Evolutionary conservation across 2,797 vertebrate species (phyloP).

Genomic region (Ctenochaetus hawaiiensis): DNA sequence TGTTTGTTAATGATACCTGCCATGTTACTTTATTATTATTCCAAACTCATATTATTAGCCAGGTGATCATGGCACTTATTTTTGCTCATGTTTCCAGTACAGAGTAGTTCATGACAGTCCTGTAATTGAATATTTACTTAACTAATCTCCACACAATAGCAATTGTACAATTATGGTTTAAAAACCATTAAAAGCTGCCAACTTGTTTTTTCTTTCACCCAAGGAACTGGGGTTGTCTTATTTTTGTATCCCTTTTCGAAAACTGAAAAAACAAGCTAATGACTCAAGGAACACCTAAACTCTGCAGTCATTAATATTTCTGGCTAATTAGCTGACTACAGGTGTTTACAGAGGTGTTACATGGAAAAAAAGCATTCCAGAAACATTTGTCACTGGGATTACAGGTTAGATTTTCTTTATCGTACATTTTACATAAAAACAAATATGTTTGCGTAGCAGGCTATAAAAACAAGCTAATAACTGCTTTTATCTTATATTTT

Average conservation of each 20-base stretch:
- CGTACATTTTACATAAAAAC: no score
- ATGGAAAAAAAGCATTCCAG: not conserved
- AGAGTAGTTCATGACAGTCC: not conserved
- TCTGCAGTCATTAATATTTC: not conserved
- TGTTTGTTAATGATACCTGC: not conserved
- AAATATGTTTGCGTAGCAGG: no score
- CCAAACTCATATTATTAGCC: not conserved
- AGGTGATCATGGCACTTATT: not conserved
- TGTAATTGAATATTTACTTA: not conserved
- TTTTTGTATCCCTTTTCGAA: no score
- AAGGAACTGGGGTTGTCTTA: not conserved
- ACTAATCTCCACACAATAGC: no score
- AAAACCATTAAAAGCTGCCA: not conserved
- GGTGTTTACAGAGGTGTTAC: no score
- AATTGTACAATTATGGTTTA: not conserved
- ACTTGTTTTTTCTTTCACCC: not conserved
- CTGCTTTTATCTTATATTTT: no score
- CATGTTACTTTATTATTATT: not conserved
- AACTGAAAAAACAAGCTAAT: no score
- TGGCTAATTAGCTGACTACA: not conserved
- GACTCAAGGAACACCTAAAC: not conserved
- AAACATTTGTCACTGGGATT: not conserved
- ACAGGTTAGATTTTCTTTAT: not conserved
- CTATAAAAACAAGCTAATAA: no score
- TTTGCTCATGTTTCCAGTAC: not conserved